Conservation (phyloP, 2,113 vertebrate species). For the Aplodontia rufa region DNA sequence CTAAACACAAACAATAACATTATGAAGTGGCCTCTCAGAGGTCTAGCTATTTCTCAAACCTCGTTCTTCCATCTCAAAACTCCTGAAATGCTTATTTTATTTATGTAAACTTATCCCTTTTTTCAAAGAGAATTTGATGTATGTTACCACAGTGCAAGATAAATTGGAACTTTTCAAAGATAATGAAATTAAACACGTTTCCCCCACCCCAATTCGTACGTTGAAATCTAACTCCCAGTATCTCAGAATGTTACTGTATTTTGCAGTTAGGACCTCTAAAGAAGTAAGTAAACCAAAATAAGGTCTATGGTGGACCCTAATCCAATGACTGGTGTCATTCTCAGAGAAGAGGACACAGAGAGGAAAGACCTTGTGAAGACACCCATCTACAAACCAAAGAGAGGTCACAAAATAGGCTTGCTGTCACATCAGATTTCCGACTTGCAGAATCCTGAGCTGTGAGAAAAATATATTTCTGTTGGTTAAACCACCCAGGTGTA, state of each 20-base stretch:
- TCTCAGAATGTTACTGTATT: background rate
- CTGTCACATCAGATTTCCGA: background rate
- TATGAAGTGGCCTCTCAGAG: background rate
- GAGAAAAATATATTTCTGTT: conserved; percentile 20
- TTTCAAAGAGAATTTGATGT: background rate
- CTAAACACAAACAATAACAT: conserved; percentile 19
- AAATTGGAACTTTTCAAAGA: background rate
- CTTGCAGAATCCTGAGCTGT: background rate
- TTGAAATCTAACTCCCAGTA: background rate
- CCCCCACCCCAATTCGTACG: background rate
- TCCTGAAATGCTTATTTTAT: background rate
- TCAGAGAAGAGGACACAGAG: background rate
- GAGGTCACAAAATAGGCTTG: background rate
- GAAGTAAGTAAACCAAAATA: background rate
- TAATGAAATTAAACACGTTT: background rate
- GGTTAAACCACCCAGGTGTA: background rate
- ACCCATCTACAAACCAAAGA: background rate
- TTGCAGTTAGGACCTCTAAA: background rate
- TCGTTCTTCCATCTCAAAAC: background rate
- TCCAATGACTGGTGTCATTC: background rate
- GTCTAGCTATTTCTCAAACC: conserved; percentile 21
- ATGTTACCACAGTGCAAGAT: background rate
- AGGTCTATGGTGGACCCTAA: background rate
- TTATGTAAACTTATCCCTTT: background rate
- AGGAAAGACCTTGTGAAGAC: background rate